Evolutionary conservation across 2,797 vertebrate species (phyloP).

Genomic region (Oreochromis mossambicus): DNA sequence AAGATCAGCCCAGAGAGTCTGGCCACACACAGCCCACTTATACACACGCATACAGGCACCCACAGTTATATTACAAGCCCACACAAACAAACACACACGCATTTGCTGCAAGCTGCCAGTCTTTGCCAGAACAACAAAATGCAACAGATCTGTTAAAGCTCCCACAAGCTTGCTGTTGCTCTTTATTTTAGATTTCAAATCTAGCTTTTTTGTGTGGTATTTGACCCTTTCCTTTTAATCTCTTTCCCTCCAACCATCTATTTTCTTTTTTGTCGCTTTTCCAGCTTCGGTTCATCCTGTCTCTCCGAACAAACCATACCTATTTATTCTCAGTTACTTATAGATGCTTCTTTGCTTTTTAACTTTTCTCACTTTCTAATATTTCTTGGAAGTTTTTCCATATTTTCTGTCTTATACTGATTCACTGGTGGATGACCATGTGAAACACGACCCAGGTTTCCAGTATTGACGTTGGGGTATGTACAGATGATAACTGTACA

Average conservation of each 20-base stretch:
- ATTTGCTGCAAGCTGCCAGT: conserved; percentile 35
- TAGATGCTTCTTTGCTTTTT: background rate
- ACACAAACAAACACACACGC: conserved; percentile 60
- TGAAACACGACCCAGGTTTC: background rate
- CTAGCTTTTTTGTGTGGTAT: background rate
- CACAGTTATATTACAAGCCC: conserved; percentile 44
- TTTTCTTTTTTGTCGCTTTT: background rate
- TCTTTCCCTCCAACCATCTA: background rate
- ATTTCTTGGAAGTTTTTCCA: background rate
- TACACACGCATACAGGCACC: conserved; percentile 47
- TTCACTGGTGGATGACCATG: background rate
- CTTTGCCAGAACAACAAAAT: conserved; percentile 28
- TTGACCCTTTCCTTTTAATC: background rate
- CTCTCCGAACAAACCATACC: background rate
- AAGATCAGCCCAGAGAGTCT: conserved; percentile 71
- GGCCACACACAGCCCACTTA: conserved; percentile 75
- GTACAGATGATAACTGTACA: background rate
- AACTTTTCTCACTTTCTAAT: background rate
- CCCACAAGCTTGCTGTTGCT: background rate
- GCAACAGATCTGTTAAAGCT: background rate
- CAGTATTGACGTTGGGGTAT: background rate
- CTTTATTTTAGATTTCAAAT: background rate
- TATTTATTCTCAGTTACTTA: background rate
- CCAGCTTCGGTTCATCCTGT: background rate
- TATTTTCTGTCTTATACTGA: background rate